phyloP scores from a whole-genome alignment of 2,888 invertebrate genomes.

The Eupithecia tripunctaria region DNA sequence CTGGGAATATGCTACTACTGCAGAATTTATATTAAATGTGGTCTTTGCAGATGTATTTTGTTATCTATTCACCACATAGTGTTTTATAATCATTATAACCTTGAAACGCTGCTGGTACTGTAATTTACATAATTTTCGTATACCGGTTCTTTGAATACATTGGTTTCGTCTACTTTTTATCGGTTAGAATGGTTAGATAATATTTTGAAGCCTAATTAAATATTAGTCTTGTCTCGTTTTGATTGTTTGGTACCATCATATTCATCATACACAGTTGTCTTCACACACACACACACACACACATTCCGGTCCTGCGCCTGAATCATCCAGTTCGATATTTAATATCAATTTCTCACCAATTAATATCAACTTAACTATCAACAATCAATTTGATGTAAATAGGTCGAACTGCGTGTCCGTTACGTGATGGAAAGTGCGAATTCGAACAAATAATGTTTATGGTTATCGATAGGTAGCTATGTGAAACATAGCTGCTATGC shows the following conservation, averaged over 20 bases:
- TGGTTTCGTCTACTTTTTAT: slow-evolving; percentile 23
- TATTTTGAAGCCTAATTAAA: slow-evolving; percentile 9
- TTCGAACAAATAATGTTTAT: slow-evolving; percentile 38
- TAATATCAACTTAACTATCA: background rate
- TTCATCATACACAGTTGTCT: background rate
- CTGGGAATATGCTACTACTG: background rate
- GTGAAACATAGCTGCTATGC: background rate
- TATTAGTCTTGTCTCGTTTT: slow-evolving; percentile 11
- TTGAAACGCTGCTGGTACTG: slow-evolving; percentile 9
- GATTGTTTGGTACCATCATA: background rate
- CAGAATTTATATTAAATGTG: slow-evolving; percentile 1
- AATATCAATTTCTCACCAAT: background rate
- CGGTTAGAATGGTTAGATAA: slow-evolving; percentile 8
- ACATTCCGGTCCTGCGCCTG: background rate
- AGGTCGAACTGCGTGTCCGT: slow-evolving; percentile 50
- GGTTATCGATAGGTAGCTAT: slow-evolving; percentile 14
- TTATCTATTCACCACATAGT: background rate
- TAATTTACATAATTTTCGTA: slow-evolving; percentile 22
- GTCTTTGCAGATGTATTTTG: background rate
- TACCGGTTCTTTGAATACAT: slow-evolving; percentile 35
- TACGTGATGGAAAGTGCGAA: slow-evolving; percentile 60
- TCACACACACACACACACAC: background rate
- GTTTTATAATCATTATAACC: slow-evolving; percentile 4
- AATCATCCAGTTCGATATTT: background rate
- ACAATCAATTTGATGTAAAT: slow-evolving; percentile 51